Percentiles rank a stretch among this genome's conserved stretches.
These are phyloP conservation scores for Platanista minor DNA, from an alignment of 2,113 vertebrate genomes.

Conservation along the genomic window DNA sequence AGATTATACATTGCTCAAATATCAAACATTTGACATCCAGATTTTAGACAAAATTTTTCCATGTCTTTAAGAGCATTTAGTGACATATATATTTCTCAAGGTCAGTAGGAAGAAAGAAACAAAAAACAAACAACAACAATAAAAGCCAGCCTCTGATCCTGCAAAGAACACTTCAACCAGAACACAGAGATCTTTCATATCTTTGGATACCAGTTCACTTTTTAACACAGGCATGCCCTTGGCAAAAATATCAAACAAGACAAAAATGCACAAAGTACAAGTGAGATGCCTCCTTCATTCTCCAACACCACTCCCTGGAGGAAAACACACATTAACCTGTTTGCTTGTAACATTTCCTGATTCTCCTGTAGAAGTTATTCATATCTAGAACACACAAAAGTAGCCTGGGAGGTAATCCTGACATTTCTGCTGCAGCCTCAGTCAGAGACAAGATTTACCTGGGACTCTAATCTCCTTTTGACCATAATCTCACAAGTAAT, in stretches of 20 bases:
- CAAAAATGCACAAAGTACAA: not conserved
- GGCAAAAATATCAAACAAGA: not conserved
- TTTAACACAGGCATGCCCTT: not conserved
- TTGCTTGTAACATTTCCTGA: not conserved
- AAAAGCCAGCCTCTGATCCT: slow-evolving; percentile 7
- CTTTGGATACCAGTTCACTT: not conserved
- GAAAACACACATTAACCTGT: not conserved
- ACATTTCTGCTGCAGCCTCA: not conserved
- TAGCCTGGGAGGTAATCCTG: not conserved
- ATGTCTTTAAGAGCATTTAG: slow-evolving; percentile 24
- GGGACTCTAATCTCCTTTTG: not conserved
- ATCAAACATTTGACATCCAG: not conserved
- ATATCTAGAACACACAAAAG: not conserved
- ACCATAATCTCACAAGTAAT: not conserved
- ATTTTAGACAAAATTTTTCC: slow-evolving; percentile 5
- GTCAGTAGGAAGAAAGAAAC: not conserved
- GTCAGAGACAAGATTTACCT: not conserved
- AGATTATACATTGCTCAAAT: not conserved
- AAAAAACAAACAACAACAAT: not conserved
- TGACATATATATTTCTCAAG: not conserved
- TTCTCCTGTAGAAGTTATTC: not conserved
- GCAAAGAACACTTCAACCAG: not conserved
- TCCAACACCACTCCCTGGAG: not conserved
- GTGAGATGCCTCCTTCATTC: not conserved
- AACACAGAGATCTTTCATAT: not conserved